phyloP scores from a whole-genome alignment of 2,797 vertebrate genomes.

The Orestias chungarensis region DNA sequence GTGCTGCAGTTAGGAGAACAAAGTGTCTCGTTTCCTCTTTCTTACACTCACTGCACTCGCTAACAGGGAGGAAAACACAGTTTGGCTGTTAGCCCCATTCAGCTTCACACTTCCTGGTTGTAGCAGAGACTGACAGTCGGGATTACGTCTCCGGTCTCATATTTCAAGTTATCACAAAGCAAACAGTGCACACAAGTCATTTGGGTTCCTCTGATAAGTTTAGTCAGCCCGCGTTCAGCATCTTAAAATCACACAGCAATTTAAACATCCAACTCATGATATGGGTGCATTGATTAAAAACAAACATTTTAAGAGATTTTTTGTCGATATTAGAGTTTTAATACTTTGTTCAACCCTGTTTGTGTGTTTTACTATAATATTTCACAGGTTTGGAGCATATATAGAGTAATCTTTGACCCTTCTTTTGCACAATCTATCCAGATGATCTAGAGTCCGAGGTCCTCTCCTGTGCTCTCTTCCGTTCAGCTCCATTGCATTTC shows the following conservation, averaged over 20 bases:
- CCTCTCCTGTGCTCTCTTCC: neutral
- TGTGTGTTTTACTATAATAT: neutral
- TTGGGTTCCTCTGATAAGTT: constrained; percentile 56
- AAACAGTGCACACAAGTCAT: constrained; percentile 64
- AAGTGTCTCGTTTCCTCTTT: constrained; percentile 78
- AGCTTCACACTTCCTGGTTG: constrained; percentile 73
- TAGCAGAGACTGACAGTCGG: constrained; percentile 51
- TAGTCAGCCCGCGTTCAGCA: constrained; percentile 17
- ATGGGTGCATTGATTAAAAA: neutral
- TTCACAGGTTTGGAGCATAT: constrained; percentile 1
- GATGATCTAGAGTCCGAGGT: neutral
- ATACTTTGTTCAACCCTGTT: neutral
- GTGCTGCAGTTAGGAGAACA: constrained; percentile 51
- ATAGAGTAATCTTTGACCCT: constrained; percentile 2
- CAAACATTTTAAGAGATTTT: neutral
- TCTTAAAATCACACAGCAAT: neutral
- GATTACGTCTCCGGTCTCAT: constrained; percentile 62
- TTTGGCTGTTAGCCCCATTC: constrained; percentile 70
- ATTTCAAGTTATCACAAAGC: constrained; percentile 73
- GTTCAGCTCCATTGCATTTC: neutral
- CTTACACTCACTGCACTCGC: constrained; percentile 42
- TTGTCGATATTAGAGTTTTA: neutral
- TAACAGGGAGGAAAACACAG: constrained; percentile 45
- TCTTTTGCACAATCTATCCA: constrained; percentile 4
- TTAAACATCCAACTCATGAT: neutral